Evolutionary conservation across 2,113 vertebrate genomes (phyloP), one percentile per base, ranked within the genome.

Genomic region (Microcebus murinus): DNA sequence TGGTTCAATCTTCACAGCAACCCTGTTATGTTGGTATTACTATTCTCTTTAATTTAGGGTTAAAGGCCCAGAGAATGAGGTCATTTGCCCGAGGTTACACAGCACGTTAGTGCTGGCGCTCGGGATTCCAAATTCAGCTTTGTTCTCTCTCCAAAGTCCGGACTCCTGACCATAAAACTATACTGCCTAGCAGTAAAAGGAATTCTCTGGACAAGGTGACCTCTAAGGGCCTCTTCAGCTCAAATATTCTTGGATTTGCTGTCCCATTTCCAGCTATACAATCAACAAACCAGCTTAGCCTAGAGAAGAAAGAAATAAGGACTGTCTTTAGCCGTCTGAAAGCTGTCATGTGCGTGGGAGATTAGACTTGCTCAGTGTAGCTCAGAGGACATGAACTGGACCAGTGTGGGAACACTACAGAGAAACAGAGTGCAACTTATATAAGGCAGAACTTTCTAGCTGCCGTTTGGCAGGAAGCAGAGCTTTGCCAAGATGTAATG

Each of bases 281-380:
- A 96, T 94, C 79, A 95, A 94, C 57, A 94, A 89, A 71, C 88
- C 86, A 89, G 93, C 95, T 96, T 97, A 96, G 59, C 79, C 79
- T 65, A 79, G 29, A 97, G 80, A 97, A 96, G 87, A 94, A 95
- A 95, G 89, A 96, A 97, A 91, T 76, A 83, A 95, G 70, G 84
- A 42, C 74, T 85, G 92, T 76, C 95, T 87, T 96, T 63, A 97
- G 50, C 52, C 84, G 87, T 92, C 80, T 91, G 59, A 97, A 94
- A 91, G 87, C 96, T 96, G 93, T 84, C 80, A 73, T 90, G 65
- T 97, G 91, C 92, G 74, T 65, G 29, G 74, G 77, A 95, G 97
- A 97, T 97, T 94, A 98, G 95, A 82, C 65, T 71, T 93, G 63
- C 68, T 95, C 57, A 59, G 48, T 59, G 74, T 80, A 90, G 82